Base-by-base conservation (phyloP, 2,888 invertebrate species). In the Drosophila lacicola region DNA sequence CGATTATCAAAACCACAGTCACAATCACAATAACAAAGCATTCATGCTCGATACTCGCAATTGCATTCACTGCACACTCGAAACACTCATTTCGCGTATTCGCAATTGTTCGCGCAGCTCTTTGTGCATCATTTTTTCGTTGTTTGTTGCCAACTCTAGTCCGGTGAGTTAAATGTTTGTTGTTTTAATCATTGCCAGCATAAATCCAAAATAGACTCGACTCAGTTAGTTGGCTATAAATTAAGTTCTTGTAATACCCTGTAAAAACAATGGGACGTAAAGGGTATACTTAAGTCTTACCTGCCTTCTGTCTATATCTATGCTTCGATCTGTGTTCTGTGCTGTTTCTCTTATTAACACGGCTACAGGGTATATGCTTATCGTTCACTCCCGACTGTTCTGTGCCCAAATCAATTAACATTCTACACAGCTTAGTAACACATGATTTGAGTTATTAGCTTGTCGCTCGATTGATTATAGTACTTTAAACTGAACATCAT, bases 391-490 rank as follows among this genome's bases (percentile, higher is more conserved):
- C n/a, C 2, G 2, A 14, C 29, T 4, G 4, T 21, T 33, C 14
- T 57, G 41, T 42, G 50, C 36, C 39, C 42, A 36, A 78, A 58
- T 49, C 57, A 78, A 74, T 78, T 78, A 73, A 73, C 44, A 62
- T 74, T 54, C 69, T 60, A 78, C 14, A 61, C 55, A 60, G 79
- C 64, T 81, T 71, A 84, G 79, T 74, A 60, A 67, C 65, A 82
- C 69, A 64, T 78, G 79, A 84, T 74, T 63, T 80, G 53, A 71
- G 68, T 76, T 66, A 85, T 82, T 76, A 82, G 77, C 49, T 61
- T 51, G 42, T 42, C 44, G 47, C 51, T 57, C 46, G 54, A 74
- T 79, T 74, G 70, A 70, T 70, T 70, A 49, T 53, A 63, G 71
- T 60, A 60, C 45, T 74, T 62, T 49, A 75, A 60, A 58, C 13